phyloP scores from a whole-genome alignment of 2,888 invertebrate genomes.

The Itoplectis maculator region DNA sequence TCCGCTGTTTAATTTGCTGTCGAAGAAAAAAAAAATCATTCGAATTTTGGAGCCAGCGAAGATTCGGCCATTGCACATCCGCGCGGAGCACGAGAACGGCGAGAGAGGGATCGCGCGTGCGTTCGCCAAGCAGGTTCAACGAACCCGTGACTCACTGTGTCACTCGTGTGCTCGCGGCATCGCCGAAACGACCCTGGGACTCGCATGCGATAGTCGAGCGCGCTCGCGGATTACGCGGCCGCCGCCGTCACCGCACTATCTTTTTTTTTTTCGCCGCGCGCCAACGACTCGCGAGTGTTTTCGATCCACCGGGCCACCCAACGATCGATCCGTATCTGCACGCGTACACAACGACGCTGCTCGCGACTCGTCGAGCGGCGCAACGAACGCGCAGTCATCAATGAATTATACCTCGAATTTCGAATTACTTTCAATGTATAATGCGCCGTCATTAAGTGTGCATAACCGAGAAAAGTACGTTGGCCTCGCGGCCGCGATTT shows the following conservation, averaged over 20 bases:
- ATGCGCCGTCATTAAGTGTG: background rate
- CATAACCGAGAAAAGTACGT: background rate
- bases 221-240: conserved; percentile 62
- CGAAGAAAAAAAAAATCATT: background rate
- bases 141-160: conserved; percentile 71
- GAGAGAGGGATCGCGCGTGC: conserved; percentile 69
- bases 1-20: background rate
- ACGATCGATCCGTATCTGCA: conserved; percentile 51
- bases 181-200: conserved; percentile 65
- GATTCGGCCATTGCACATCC: conserved; percentile 63
- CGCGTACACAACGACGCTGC: no score
- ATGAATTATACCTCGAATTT: conserved; percentile 31
- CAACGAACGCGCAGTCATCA: background rate
- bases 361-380: no score
- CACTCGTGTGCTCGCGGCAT: conserved; percentile 65
- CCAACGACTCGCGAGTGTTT: conserved; percentile 43
- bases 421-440: conserved; percentile 10
- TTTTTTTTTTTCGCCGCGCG: conserved; percentile 35
- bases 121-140: conserved; percentile 69
- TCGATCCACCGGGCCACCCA: conserved; percentile 52
- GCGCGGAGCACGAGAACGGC: conserved; percentile 37
- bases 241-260: conserved; percentile 45
- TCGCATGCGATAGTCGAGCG: conserved; percentile 61
- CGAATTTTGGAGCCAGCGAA: background rate
- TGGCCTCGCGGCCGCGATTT: background rate